Evolutionary conservation across 1,140 invertebrate species (phyloP), one percentile per base, ranked within the genome.

Genomic region (Microplitis demolitor): DNA sequence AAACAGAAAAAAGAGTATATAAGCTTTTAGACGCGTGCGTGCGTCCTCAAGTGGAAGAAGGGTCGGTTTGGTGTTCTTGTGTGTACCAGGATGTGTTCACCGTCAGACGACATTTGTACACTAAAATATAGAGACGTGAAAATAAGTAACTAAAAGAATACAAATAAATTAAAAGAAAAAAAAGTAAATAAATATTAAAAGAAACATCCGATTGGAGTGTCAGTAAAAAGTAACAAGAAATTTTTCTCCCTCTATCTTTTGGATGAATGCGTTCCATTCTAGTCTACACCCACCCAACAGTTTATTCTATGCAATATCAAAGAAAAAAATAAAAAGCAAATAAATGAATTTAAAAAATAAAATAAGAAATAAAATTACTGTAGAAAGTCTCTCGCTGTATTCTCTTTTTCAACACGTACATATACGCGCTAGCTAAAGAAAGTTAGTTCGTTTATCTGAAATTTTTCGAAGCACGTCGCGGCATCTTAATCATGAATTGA

Each of bases 21-120:
- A 16, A 64, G 69, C 54, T 72, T 66, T 35, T 66, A n/a, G 63
- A 72, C 70, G 70, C 70, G 70, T 72, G 64, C 71, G 64, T 72
- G 71, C 51, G 54, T 58, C n/a, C 24, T 72, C 35, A 58, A 72
- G 71, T 50, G 45, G 54, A 62, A 67, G 24, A 72, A 39, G 63
- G 63, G 62, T 58, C 61, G 16, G 31, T 35, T 24, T 64, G 14
- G 39, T 54, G 37, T 66, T 60, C 56, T 16, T 63, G 31, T 72
- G 11, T 34, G 24, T 62, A 62, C 50, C 13, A 37, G 34, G 60
- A 67, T 56, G 60, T 71, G 61, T 70, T 70, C 60, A 70, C 31
- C 31, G 16, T n/a, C 3, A 24, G 33, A 63, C 24, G 58, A 34
- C 31, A 33, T 35, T 9, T 0, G 39, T 45, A 45, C 39, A 45